These are phyloP conservation scores for Triops longicaudatus DNA, from an alignment of 1,140 invertebrate species.

Conservation along the genomic window DNA sequence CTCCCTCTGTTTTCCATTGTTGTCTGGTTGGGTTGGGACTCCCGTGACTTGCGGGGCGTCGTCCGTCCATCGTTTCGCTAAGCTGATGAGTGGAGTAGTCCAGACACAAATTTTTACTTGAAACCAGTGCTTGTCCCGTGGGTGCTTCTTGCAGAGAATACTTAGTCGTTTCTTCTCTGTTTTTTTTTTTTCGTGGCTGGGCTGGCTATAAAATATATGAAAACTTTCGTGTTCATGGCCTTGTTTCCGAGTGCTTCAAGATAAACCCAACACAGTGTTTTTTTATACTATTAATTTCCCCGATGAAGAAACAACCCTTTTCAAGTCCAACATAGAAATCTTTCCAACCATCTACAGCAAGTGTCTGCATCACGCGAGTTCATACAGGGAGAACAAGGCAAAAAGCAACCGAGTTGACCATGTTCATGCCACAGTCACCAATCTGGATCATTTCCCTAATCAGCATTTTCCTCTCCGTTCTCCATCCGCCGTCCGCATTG, in stretches of 20 bases:
- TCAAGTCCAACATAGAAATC: too few species aligned
- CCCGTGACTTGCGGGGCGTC: background rate
- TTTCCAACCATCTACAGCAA: too few species aligned
- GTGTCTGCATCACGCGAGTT: background rate
- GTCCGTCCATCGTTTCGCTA: background rate
- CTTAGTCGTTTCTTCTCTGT: background rate
- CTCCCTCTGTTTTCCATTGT: conserved; percentile 9
- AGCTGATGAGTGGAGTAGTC: background rate
- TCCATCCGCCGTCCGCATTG: background rate
- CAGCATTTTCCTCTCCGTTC: background rate
- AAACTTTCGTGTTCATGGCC: background rate
- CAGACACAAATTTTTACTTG: conserved; percentile 3
- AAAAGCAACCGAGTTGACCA: background rate
- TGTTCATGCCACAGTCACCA: background rate
- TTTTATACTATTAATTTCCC: too few species aligned
- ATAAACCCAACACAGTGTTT: background rate
- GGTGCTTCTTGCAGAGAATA: background rate
- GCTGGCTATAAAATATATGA: background rate
- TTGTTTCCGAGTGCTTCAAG: background rate
- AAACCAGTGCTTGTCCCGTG: background rate
- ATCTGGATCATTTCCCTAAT: background rate
- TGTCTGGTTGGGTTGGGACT: background rate
- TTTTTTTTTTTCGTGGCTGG: background rate
- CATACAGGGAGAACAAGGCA: background rate
- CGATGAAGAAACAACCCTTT: too few species aligned